These are phyloP conservation scores for Mus minutoides DNA, from an alignment of 2,797 vertebrate genomes.

Conservation along the genomic window DNA sequence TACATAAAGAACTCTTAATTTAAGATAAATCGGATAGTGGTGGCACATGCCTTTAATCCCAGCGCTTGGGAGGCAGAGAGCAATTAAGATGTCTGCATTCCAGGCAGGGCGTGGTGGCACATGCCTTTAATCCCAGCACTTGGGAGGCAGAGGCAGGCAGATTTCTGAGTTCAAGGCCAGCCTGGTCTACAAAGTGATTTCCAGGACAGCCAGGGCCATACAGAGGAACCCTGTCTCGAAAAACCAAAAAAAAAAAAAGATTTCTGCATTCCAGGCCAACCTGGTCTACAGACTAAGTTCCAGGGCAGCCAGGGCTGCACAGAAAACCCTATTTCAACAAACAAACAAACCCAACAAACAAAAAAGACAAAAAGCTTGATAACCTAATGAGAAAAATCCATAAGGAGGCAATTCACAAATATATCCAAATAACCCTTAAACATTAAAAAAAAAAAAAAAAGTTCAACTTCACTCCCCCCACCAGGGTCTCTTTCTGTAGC, in stretches of 20 bases:
- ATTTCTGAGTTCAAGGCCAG: too few species aligned
- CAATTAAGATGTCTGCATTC: neutral
- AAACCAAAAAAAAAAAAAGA: too few species aligned
- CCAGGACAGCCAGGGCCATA: too few species aligned
- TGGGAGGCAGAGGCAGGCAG: too few species aligned
- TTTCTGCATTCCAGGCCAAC: neutral
- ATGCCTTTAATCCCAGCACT: too few species aligned
- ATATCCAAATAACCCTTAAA: neutral
- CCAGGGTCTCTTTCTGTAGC: neutral
- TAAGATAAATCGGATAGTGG: neutral
- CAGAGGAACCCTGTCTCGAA: too few species aligned
- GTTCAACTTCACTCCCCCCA: neutral
- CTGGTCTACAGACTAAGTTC: neutral
- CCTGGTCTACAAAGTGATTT: too few species aligned
- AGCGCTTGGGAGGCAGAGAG: neutral
- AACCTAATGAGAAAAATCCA: neutral
- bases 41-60: neutral
- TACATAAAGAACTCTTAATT: constrained; percentile 6
- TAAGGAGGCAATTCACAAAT: neutral
- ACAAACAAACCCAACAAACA: neutral
- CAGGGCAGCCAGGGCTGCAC: neutral
- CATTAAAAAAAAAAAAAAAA: neutral
- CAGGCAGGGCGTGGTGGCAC: too few species aligned
- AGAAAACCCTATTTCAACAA: neutral
- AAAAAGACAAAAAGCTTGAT: neutral